Evolutionary conservation across 2,888 invertebrate genomes (phyloP).

Genomic region (Meta bourneti): DNA sequence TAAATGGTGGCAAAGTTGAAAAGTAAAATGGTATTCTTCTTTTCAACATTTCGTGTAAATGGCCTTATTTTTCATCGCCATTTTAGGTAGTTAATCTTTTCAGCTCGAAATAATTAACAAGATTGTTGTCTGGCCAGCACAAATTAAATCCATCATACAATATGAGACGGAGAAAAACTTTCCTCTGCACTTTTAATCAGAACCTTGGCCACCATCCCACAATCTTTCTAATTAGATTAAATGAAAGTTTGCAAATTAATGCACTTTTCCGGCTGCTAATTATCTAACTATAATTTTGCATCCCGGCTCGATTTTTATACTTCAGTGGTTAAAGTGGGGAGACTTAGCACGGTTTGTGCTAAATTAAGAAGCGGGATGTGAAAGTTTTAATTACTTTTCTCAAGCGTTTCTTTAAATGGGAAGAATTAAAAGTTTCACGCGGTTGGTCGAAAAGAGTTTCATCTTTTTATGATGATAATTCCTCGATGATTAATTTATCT

Average conservation of each 20-base stretch:
- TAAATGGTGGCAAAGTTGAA: no score
- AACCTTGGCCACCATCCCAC: slow-evolving; percentile 4
- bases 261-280: slow-evolving; percentile 30
- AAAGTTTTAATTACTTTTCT: slow-evolving; percentile 50
- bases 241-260: slow-evolving; percentile 48
- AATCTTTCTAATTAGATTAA: slow-evolving; percentile 49
- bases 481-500: slow-evolving; percentile 24
- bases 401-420: not conserved
- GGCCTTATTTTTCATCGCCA: not conserved
- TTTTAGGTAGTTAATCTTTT: not conserved
- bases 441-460: not conserved
- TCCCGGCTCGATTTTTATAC: slow-evolving; percentile 24
- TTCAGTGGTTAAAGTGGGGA: not conserved
- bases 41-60: not conserved
- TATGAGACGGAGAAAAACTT: not conserved
- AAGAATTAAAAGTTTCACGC: slow-evolving; percentile 36
- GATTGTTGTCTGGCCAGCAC: not conserved
- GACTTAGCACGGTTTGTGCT: no score
- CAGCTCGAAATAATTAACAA: not conserved
- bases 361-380: not conserved
- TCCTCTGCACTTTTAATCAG: slow-evolving; percentile 2
- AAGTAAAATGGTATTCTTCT: not conserved
- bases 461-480: slow-evolving; percentile 4
- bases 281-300: slow-evolving; percentile 13
- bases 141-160: not conserved